Conservation (phyloP, 2,113 vertebrate species). For the Cisticola juncidis region DNA sequence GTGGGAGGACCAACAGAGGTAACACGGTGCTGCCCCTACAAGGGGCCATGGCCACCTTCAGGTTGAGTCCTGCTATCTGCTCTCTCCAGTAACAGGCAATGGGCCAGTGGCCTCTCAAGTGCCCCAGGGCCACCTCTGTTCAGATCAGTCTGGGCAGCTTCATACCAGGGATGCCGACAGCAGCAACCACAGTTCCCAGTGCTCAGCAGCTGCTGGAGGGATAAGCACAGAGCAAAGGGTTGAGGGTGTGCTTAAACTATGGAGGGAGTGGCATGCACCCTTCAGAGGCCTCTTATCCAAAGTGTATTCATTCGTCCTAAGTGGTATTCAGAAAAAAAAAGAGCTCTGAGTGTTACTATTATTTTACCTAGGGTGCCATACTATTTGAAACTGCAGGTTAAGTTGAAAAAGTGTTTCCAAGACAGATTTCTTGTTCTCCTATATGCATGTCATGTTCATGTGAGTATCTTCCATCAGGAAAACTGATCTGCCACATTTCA, state of each 20-base stretch:
- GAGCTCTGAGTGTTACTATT: background rate
- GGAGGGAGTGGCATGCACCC: background rate
- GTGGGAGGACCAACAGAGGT: background rate
- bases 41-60: too few relatives aligned
- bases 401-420: background rate
- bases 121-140: background rate
- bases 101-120: background rate
- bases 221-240: fast-evolving
- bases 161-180: fast-evolving
- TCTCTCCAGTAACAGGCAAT: background rate
- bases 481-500: background rate
- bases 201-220: background rate
- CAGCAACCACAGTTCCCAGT: fast-evolving
- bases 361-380: background rate
- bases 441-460: fast-evolving
- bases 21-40: fast-evolving
- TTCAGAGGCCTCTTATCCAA: background rate
- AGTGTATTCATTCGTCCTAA: background rate
- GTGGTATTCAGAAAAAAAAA: background rate
- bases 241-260: background rate
- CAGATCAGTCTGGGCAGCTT: background rate
- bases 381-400: background rate
- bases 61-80: background rate
- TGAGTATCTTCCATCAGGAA: background rate
- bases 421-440: background rate